Percentiles rank a stretch among this genome's conserved stretches.
phyloP scores from a whole-genome alignment of 2,797 vertebrate genomes.

The Hylomyscus alleni region DNA sequence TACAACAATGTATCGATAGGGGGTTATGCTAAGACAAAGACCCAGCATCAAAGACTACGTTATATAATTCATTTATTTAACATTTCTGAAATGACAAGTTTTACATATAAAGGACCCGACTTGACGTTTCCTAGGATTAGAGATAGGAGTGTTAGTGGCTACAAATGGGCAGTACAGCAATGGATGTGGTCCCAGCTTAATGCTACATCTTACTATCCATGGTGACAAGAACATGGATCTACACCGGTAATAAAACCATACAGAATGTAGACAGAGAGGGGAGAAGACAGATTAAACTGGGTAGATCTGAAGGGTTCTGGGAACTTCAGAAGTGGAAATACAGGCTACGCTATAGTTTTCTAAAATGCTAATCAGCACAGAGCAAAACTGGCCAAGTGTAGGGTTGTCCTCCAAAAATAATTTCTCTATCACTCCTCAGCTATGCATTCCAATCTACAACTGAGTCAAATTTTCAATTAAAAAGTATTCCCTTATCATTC shows the following conservation, averaged over 20 bases:
- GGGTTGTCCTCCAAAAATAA: not conserved
- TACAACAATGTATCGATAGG: not conserved
- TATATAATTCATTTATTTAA: not conserved
- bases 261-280: not conserved
- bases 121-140: not conserved
- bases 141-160: not conserved
- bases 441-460: not conserved
- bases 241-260: not conserved
- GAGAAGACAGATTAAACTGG: not conserved
- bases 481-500: conserved; percentile 12
- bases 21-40: not conserved
- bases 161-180: not conserved
- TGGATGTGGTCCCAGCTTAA: not conserved
- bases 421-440: conserved; percentile 31
- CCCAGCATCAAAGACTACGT: not conserved
- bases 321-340: not conserved
- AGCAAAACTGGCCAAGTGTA: not conserved
- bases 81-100: not conserved
- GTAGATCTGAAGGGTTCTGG: not conserved
- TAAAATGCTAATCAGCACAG: not conserved
- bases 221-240: not conserved
- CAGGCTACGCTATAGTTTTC: not conserved
- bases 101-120: not conserved
- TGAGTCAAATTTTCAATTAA: not conserved
- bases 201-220: not conserved